A percentile compares a stretch with the other conserved stretches of the same genome.
phyloP scores from a whole-genome alignment of 2,797 vertebrate species.

The Mycteria americana region DNA sequence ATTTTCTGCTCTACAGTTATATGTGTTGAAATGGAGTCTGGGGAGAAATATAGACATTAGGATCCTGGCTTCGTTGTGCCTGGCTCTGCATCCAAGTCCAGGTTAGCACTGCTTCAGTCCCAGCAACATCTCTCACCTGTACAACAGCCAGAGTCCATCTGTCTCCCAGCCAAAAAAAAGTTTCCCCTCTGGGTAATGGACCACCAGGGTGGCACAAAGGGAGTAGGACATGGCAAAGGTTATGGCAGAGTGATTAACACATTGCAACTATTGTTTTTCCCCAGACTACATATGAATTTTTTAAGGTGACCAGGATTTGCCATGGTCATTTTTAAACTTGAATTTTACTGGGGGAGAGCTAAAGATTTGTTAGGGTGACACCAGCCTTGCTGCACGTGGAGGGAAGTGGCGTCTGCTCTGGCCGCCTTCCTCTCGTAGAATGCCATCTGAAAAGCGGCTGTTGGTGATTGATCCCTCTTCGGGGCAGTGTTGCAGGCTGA shows the following conservation, averaged over 20 bases:
- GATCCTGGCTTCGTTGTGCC: not conserved
- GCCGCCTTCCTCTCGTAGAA: not conserved
- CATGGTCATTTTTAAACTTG: not conserved
- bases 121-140: not conserved
- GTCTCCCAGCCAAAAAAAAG: not conserved
- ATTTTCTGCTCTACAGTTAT: not conserved
- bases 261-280: not conserved
- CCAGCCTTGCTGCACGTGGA: not conserved
- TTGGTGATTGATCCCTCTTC: not conserved
- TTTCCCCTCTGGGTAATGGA: not conserved
- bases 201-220: not conserved
- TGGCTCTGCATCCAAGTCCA: not conserved
- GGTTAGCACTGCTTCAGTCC: not conserved
- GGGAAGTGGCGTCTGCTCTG: not conserved
- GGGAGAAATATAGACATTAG: not conserved
- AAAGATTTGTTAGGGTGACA: not conserved
- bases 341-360: not conserved
- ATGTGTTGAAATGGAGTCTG: not conserved
- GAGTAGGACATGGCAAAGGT: not conserved
- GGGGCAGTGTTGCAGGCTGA: not conserved
- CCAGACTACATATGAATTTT: not conserved
- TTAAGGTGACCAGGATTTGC: not conserved
- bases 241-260: not conserved
- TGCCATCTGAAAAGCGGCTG: not conserved
- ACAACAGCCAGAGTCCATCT: not conserved